These are phyloP conservation scores for Campylomormyrus tamandua DNA, from an alignment of 2,113 vertebrate species.

Conservation along the genomic window DNA sequence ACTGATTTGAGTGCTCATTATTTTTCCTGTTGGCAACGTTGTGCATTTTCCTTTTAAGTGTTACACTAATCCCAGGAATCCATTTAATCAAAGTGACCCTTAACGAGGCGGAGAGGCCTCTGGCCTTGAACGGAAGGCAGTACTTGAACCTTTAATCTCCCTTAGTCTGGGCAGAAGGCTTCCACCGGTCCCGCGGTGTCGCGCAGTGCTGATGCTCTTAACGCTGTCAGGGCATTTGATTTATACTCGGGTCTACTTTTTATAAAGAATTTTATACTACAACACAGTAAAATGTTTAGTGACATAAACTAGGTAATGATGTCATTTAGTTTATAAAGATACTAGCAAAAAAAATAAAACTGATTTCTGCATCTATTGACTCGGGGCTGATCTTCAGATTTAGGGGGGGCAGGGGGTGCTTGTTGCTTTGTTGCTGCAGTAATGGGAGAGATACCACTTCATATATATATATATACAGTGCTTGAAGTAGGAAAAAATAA, in stretches of 20 bases:
- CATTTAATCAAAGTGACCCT: background rate
- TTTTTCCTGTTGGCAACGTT: background rate
- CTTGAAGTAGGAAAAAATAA: no score
- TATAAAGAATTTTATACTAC: background rate
- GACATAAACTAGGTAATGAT: background rate
- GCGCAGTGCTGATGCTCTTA: background rate
- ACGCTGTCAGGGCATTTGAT: background rate
- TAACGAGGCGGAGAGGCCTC: background rate
- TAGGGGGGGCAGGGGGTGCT: background rate
- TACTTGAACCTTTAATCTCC: background rate
- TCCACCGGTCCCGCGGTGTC: background rate
- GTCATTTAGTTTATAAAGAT: background rate
- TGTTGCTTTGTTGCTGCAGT: background rate
- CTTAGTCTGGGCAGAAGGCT: background rate
- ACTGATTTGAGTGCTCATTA: background rate
- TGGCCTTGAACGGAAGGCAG: background rate
- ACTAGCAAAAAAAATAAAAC: background rate
- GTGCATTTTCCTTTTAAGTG: background rate
- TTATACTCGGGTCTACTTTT: background rate
- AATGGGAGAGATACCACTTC: no score
- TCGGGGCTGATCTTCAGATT: background rate
- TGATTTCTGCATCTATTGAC: background rate
- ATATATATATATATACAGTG: no score
- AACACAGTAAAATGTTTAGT: background rate
- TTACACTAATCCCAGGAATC: background rate